Evolutionary conservation across 2,113 vertebrate species (phyloP).

Genomic region (Chaetorhynchus papuensis): DNA sequence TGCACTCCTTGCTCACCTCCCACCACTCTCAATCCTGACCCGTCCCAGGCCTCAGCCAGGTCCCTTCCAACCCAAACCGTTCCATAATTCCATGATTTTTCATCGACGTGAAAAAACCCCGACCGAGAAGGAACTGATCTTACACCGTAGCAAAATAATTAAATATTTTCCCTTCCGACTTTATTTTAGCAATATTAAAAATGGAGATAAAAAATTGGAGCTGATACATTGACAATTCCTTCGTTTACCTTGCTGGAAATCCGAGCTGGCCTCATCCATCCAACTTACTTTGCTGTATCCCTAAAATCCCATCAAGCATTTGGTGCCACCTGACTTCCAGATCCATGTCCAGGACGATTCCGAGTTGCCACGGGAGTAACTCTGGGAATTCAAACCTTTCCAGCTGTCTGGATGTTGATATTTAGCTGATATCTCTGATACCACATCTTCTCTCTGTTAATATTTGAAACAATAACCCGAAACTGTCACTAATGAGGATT

Average conservation of each 20-base stretch:
- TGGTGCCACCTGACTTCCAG: not conserved
- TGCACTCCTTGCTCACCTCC: not conserved
- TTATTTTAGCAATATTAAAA: not conserved
- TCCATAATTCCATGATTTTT: not conserved
- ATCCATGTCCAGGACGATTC: not conserved
- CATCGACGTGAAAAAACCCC: accelerated
- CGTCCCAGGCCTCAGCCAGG: not conserved
- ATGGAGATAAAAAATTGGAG: not conserved
- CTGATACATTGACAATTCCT: not conserved
- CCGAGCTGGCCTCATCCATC: not conserved
- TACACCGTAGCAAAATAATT: not conserved
- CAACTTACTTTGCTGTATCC: not conserved
- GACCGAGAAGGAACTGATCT: not conserved
- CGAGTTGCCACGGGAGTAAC: not conserved
- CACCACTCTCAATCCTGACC: not conserved
- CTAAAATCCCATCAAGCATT: not conserved
- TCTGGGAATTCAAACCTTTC: not conserved
- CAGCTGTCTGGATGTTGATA: not conserved
- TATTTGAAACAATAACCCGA: not conserved
- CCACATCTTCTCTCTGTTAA: not conserved
- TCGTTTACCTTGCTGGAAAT: not conserved
- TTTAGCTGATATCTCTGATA: not conserved
- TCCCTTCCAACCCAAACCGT: not conserved
- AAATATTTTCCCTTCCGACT: not conserved
- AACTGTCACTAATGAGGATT: not conserved